Base-by-base conservation (phyloP, 2,113 vertebrate species). In the Hyaena hyaena region DNA sequence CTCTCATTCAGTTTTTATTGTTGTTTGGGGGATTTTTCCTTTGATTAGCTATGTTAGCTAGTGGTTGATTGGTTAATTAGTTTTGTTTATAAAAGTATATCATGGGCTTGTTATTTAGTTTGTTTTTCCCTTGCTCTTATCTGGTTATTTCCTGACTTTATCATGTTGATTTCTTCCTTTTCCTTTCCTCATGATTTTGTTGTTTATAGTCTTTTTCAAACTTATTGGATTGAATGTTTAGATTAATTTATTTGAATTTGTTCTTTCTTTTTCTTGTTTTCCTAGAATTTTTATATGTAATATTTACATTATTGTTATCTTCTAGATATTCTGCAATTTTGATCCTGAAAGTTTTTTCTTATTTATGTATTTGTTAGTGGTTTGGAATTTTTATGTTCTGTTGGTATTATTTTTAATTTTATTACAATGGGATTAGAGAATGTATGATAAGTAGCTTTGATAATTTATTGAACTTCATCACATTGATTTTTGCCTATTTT, bases 261-360 rank as follows among this genome's bases (percentile, higher is more conserved):
- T 85, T 84, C 39, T 55, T 85, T 84, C 39, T 55, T 89, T 93
- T 28, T 53, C 71, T 79, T 89, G 4, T 39, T 90, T 77, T 77
- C 39, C 45, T 55, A 9, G 55, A n/a, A 16, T 50, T 90, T 85
- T 77, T 84, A 10, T 28, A 68, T 58, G 35, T 66, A 95, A 45
- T 76, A 35, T 66, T 77, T 69, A 28, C 1, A 58, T 69, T 55
- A 84, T 63, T 35, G 21, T 55, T 84, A 84, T 58, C n/a, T 68
- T 85, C 61, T 91, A 85, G 50, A 17, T 95, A 48, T 68, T 95
- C 35, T 85, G 9, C 17, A 83, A 58, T 79, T 95, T 95, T 85
- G 16, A 84, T 69, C 65, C 68, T 79, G 71, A 85, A 45, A 23
- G 1, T 23, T 35, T 84, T 66, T 71, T 50, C 24, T 88, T 68